Conservation (phyloP, 2,888 invertebrate genomes). For the Pediacus dermestoides region DNA sequence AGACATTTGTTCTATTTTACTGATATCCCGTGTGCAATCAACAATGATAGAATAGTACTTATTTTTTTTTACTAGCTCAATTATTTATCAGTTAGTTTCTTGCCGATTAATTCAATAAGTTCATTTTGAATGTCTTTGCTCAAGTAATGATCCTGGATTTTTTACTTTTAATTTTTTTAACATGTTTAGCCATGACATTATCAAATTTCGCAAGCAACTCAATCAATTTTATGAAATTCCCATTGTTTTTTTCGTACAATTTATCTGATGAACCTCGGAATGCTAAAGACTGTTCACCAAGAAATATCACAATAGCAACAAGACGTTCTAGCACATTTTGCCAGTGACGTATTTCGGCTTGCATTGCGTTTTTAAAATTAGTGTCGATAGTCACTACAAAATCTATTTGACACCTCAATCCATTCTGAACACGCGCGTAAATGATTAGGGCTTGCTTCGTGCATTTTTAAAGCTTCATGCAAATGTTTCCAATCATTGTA, state of each 20-base stretch:
- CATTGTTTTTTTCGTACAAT: conserved; percentile 11
- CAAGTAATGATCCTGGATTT: conserved; percentile 7
- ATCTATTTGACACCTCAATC: background rate
- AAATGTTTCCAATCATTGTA: background rate
- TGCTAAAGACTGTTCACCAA: conserved; percentile 11
- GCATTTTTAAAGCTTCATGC: background rate
- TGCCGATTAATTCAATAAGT: conserved; percentile 10
- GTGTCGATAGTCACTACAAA: conserved; percentile 7
- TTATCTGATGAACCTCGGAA: conserved; percentile 11
- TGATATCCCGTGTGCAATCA: conserved; percentile 29
- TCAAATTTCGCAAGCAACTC: conserved; percentile 12
- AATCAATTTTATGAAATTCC: conserved; percentile 10
- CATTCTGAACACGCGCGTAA: background rate
- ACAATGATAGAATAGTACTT: conserved; percentile 34
- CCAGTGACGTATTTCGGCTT: conserved; percentile 6
- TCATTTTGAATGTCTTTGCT: conserved; percentile 10
- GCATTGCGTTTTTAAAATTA: conserved; percentile 4
- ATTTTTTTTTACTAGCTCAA: conserved; percentile 22
- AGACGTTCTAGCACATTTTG: conserved; percentile 10
- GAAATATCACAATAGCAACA: conserved; percentile 8
- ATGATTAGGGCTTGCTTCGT: background rate
- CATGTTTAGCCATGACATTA: conserved; percentile 9
- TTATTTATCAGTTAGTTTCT: conserved; percentile 18
- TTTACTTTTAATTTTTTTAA: conserved; percentile 4
- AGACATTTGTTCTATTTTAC: conserved; percentile 36